phyloP scores from a whole-genome alignment of 2,113 vertebrate species.

The Dipodomys spectabilis region DNA sequence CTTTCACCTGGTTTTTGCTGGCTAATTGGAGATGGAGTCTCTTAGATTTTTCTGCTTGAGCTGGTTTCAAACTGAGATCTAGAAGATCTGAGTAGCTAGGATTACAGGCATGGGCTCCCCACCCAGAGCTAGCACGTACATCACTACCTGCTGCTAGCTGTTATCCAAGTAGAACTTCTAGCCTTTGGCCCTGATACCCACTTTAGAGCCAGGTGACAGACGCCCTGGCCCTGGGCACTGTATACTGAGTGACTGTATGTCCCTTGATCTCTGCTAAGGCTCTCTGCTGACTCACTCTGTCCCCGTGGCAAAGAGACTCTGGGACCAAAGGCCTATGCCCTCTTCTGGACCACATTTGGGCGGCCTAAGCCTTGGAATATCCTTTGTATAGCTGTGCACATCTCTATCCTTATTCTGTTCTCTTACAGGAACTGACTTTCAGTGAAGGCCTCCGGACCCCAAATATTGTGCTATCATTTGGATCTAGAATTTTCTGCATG shows the following conservation, averaged over 20 bases:
- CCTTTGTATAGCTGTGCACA: not conserved
- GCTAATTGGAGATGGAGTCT: too few relatives aligned
- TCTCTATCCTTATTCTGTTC: not conserved
- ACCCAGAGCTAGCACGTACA: too few relatives aligned
- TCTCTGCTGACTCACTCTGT: not conserved
- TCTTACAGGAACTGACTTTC: not conserved
- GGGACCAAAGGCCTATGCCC: too few relatives aligned
- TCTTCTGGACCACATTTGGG: not conserved
- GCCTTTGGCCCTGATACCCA: not conserved
- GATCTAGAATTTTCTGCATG: not conserved
- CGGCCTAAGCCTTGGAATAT: not conserved
- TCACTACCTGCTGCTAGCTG: not conserved
- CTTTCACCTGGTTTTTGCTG: too few relatives aligned
- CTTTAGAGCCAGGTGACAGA: not conserved
- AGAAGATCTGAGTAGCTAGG: too few relatives aligned
- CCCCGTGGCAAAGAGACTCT: not conserved
- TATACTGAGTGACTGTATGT: accelerated
- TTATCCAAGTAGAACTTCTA: not conserved
- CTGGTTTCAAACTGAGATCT: too few relatives aligned
- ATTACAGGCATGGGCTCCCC: too few relatives aligned
- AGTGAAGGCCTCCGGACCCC: not conserved
- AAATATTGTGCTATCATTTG: not conserved
- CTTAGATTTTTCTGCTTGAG: too few relatives aligned
- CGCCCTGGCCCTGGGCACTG: not conserved
- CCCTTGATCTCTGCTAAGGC: not conserved